A percentile compares a stretch with the other conserved stretches of the same genome.
These are phyloP conservation scores for Rhinella marina DNA, from an alignment of 2,797 vertebrate species.

Conservation along the genomic window DNA sequence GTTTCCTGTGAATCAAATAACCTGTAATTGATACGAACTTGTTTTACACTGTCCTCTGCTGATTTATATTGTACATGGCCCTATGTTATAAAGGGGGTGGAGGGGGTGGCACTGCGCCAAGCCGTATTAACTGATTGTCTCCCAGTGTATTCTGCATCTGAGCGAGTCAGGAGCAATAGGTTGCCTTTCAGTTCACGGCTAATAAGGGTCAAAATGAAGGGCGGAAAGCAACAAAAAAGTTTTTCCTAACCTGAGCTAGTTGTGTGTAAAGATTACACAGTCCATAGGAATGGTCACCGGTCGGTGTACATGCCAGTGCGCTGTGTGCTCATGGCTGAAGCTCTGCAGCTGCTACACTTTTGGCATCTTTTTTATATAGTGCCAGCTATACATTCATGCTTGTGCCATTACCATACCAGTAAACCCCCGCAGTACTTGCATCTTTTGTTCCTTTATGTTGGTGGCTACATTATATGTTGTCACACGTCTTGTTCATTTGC, in stretches of 20 bases:
- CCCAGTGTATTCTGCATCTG: neutral
- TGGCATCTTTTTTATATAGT: neutral
- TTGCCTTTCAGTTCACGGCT: neutral
- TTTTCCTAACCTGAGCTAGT: neutral
- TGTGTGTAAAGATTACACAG: neutral
- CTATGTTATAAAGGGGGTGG: neutral
- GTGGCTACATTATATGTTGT: neutral
- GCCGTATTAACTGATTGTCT: neutral
- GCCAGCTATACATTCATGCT: neutral
- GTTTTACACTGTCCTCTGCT: neutral
- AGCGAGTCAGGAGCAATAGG: neutral
- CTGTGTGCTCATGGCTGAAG: neutral
- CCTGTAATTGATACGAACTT: neutral
- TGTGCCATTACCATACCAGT: neutral
- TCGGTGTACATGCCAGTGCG: neutral
- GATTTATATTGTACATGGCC: conserved; percentile 7
- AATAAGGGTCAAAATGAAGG: conserved; percentile 14
- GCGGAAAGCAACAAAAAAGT: neutral
- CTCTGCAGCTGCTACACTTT: neutral
- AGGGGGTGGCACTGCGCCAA: neutral
- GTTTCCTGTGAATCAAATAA: conserved; percentile 18
- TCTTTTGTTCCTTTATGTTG: neutral
- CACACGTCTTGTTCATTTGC: neutral
- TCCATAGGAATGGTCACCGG: neutral
- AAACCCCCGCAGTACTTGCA: too few relatives aligned